A percentile compares a stretch with the other conserved stretches of the same genome.
Conservation (phyloP, 2,797 vertebrate species). For the Alauda arvensis region DNA sequence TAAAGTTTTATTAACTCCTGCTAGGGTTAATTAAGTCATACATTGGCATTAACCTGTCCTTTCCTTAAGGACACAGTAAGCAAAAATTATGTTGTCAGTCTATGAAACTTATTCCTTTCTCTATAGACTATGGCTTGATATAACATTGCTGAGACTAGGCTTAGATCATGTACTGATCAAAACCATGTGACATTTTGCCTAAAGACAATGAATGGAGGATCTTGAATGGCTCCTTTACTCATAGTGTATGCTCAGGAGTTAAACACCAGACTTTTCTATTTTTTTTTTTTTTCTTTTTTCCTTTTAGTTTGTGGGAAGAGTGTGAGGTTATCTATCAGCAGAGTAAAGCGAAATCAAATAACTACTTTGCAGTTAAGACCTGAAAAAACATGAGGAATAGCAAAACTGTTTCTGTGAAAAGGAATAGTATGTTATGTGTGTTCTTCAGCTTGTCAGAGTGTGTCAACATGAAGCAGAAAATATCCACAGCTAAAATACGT, state of each 20-base stretch:
- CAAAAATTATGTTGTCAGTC: not conserved
- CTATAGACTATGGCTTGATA: not conserved
- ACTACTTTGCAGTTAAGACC: not conserved
- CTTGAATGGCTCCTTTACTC: not conserved
- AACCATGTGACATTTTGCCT: not conserved
- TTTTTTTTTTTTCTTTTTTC: not conserved
- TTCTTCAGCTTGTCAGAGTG: not conserved
- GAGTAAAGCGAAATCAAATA: not conserved
- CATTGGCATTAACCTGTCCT: not conserved
- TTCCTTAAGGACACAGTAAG: not conserved
- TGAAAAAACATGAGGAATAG: not conserved
- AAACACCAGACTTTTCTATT: not conserved
- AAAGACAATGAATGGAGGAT: not conserved
- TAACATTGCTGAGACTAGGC: not conserved
- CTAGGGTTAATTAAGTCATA: not conserved
- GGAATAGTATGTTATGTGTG: not conserved
- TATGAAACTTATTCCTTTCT: not conserved
- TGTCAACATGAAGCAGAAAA: not conserved
- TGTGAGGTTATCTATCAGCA: not conserved
- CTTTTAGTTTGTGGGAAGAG: too few relatives aligned
- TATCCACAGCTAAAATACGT: not conserved
- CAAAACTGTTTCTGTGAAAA: not conserved
- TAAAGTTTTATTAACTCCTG: not conserved
- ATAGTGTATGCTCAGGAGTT: not conserved
- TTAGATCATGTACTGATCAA: not conserved